Evolutionary conservation across 2,888 invertebrate genomes (phyloP), one percentile per base, ranked within the genome.

Genomic region (Diaprepes abbreviatus): DNA sequence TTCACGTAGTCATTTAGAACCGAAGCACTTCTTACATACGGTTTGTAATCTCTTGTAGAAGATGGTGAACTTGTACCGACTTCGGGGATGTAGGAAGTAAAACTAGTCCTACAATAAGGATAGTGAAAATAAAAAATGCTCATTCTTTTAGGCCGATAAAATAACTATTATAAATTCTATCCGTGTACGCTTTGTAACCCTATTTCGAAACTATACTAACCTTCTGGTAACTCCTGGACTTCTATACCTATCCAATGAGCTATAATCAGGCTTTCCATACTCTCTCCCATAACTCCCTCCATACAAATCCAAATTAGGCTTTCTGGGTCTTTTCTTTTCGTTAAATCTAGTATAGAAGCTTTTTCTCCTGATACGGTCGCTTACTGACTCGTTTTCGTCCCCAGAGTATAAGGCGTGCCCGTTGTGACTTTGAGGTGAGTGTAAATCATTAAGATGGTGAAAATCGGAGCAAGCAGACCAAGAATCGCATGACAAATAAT

Each of bases 341-440:
- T 96, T 95, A 81, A 96, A 96, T 55, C 95, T 87, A 10, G 93
- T 90, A 81, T 95, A 96, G 84, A 94, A 96, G 82, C 95, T 95
- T 82, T 95, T 94, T 31, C 96, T 88, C 75, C 93, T 88, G 77
- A 96, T 96, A 77, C 96, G 88, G 79, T 96, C 96, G 58, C 91
- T 91, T 40, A 96, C 91, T 68, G 93, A 94, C 68, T 90, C 86
- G 66, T 84, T 85, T 52, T 86, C 86, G 74, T 88, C 87, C 6
- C 83, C 84, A 6, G 85, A 84, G 73, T 79, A 81, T 14, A 79
- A 62, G 31, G 28, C 31, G 33, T 80, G 80, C 43, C 82, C 81
- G 2, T 84, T 84, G 2, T 84, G 83, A 9, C 86, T 86, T 9
- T 88, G 86, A 10, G 77, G 78, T n/a, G 79, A 79, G 65, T 76